Conservation (phyloP, 2,113 vertebrate species). For the Python bivittatus region DNA sequence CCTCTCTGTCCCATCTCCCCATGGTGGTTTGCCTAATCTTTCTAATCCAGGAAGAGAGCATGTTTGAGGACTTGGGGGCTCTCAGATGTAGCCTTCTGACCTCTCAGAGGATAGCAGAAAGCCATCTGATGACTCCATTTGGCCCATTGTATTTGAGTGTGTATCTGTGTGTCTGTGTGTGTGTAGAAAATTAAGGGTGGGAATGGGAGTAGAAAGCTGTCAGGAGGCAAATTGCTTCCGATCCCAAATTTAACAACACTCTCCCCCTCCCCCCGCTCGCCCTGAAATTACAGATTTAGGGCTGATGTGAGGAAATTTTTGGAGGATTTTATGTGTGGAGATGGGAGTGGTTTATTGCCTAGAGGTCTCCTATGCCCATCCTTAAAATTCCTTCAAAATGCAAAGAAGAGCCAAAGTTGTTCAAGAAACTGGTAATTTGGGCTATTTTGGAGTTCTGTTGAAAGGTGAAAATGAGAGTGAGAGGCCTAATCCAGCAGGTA, state of each 20-base stretch:
- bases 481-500: not conserved
- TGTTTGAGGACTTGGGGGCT: not conserved
- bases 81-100: not conserved
- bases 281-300: not conserved
- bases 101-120: not conserved
- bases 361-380: not conserved
- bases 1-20: no score
- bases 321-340: not conserved
- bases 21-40: not conserved
- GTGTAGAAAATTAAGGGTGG: not conserved
- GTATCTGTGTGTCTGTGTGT: not conserved
- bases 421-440: not conserved
- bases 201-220: not conserved
- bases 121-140: not conserved
- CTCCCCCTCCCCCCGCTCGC: no score
- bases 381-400: not conserved
- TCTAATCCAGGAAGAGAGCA: not conserved
- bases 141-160: not conserved
- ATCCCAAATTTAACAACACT: not conserved
- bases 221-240: not conserved
- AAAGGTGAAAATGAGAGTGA: not conserved
- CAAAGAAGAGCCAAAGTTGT: not conserved
- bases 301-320: not conserved
- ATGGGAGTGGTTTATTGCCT: not conserved
- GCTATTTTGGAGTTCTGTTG: not conserved